Evolutionary conservation across 2,888 invertebrate species (phyloP).

Genomic region (Harpalus rufipes): DNA sequence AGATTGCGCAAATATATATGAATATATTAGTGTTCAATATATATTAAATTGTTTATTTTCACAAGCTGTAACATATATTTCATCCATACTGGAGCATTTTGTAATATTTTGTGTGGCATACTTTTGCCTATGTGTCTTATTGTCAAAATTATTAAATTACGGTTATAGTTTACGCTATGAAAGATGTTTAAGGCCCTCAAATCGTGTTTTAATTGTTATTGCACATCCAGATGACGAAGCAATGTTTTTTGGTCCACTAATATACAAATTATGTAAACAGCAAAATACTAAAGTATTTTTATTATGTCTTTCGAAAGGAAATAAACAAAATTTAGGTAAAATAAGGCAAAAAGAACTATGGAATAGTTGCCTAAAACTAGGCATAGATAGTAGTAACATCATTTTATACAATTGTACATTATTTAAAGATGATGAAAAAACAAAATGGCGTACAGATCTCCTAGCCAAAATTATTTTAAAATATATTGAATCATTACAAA

Average conservation of each 20-base stretch:
- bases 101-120: conserved; percentile 69
- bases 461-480: conserved; percentile 83
- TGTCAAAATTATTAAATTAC: conserved; percentile 74
- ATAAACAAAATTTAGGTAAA: conserved; percentile 76
- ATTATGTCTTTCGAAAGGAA: conserved; percentile 92
- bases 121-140: conserved; percentile 79
- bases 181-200: conserved; percentile 78
- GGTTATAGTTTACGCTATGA: conserved; percentile 78
- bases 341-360: conserved; percentile 89
- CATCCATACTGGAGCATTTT: conserved; percentile 12
- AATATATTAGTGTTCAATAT: not conserved
- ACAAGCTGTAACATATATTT: not conserved
- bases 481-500: conserved; percentile 85
- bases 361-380: conserved; percentile 88
- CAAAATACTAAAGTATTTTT: conserved; percentile 86
- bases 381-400: conserved; percentile 88
- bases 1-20: not conserved
- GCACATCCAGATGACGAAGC: conserved; percentile 99
- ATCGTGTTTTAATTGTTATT: conserved; percentile 88
- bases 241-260: conserved; percentile 98
- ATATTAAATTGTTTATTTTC: not conserved
- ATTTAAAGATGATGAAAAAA: conserved; percentile 87
- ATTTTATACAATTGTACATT: conserved; percentile 85
- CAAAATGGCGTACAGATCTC: conserved; percentile 86
- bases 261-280: conserved; percentile 83